A percentile compares a stretch with the other conserved stretches of the same genome.
Evolutionary conservation across 2,888 invertebrate genomes (phyloP).

Genomic region (Salpingus planirostris): DNA sequence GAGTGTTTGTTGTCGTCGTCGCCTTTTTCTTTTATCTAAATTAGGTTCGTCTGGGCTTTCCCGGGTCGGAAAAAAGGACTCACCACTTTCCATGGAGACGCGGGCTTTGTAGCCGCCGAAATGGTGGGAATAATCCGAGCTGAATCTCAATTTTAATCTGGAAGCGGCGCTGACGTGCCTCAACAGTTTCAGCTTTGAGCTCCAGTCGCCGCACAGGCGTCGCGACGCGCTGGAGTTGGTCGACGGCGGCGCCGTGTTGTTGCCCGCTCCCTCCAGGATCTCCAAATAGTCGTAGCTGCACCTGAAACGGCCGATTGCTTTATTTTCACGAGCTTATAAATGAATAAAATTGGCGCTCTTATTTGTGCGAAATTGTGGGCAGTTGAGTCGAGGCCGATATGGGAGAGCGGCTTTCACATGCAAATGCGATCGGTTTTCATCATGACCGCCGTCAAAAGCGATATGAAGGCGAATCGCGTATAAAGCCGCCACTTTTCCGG

Average conservation of each 20-base stretch:
- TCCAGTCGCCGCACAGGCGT: conserved; percentile 73
- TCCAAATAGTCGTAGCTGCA: conserved; percentile 74
- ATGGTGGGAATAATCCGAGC: conserved; percentile 69
- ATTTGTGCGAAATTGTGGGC: no score
- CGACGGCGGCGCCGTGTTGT: conserved; percentile 27
- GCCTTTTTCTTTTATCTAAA: background rate
- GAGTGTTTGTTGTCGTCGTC: background rate
- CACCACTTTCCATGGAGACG: conserved; percentile 64
- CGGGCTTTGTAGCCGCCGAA: conserved; percentile 67
- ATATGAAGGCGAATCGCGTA: no score
- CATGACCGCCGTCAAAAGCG: no score
- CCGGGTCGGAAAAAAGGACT: conserved; percentile 32
- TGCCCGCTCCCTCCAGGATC: conserved; percentile 45
- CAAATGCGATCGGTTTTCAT: no score
- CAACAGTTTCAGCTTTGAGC: conserved; percentile 63
- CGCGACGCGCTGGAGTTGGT: conserved; percentile 16
- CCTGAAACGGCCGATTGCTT: conserved; percentile 43
- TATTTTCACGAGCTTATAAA: background rate
- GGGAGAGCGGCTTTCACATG: no score
- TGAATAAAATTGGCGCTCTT: background rate
- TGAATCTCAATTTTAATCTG: conserved; percentile 57
- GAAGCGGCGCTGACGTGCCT: conserved; percentile 56
- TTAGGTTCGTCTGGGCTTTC: background rate
- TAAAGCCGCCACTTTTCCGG: no score
- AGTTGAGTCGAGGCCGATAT: no score